Evolutionary conservation across 2,888 invertebrate genomes (phyloP), one percentile per base, ranked within the genome.

Genomic region (Erebia epiphron): DNA sequence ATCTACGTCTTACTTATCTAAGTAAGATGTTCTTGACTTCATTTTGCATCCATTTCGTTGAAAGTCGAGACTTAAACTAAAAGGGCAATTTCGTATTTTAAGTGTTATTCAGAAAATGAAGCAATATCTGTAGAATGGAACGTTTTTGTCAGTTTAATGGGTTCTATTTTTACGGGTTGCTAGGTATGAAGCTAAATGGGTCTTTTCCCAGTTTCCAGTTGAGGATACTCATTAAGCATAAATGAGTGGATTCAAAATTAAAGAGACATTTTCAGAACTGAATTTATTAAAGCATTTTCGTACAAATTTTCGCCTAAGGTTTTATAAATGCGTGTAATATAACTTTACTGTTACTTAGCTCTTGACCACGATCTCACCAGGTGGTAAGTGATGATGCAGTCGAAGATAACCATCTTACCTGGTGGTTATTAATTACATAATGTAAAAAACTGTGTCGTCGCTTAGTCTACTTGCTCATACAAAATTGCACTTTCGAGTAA

Each of bases 141-240:
- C 43, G 14, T 56, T 43, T 66, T 57, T 64, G 57, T 58, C 49
- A 57, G 18, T 62, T 64, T 64, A 58, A 69, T 69, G 57, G 41
- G n/a, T 21, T 46, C 46, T 57, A 49, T 57, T 69, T 64, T 57
- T 14, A 58, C 50, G 41, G 41, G 43, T 57, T 14, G 58, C 50
- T 63, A 56, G 41, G 58, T 26, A 52, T 57, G 10, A 63, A 46
- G 46, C 26, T 68, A 46, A 68, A 68, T 52, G 61, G 56, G 43
- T 67, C 58, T 64, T 64, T n/a, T 64, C 57, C 69, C 58, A 41
- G 14, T 69, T 67, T 49, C 56, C 54, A 63, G 43, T 58, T 62
- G 49, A 63, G 57, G 21, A 54, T 43, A 21, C 56, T 66, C 43
- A 66, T 66, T 46, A 43, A 54, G 54, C 11, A 43, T 62, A 56